Percentiles rank a stretch among this genome's conserved stretches.
phyloP scores from a whole-genome alignment of 2,888 invertebrate genomes.

The Pristionchus maxplancki region DNA sequence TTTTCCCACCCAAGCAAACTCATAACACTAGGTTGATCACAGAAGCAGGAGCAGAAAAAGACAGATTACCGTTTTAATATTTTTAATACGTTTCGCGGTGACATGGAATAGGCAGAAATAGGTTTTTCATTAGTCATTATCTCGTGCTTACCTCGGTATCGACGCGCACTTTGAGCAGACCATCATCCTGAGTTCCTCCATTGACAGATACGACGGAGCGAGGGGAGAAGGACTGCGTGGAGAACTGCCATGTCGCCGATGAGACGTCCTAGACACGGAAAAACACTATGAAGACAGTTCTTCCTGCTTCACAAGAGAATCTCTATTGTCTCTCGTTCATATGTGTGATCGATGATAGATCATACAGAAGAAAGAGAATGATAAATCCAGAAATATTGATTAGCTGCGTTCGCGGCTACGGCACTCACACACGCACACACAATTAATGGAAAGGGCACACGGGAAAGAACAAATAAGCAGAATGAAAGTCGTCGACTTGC shows the following conservation, averaged over 20 bases:
- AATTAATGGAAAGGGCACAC: conserved; percentile 4
- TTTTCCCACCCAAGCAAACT: neutral
- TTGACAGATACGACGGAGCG: conserved; percentile 76
- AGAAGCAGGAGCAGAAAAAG: neutral
- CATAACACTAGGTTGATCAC: neutral
- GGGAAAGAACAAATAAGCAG: neutral
- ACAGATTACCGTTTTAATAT: too few relatives aligned
- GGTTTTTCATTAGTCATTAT: neutral
- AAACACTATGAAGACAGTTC: neutral
- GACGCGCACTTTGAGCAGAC: conserved; percentile 71
- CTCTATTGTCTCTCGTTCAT: neutral
- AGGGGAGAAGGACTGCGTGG: conserved; percentile 73
- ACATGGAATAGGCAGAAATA: neutral
- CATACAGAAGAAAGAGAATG: neutral
- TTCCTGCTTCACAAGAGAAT: too few relatives aligned
- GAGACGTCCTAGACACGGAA: conserved; percentile 70
- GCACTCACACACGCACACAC: conserved; percentile 19
- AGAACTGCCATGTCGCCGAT: conserved; percentile 76
- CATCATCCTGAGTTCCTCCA: conserved; percentile 69
- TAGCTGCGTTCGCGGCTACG: conserved; percentile 26
- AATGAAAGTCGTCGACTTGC: neutral
- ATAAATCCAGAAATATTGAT: neutral
- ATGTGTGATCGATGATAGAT: neutral
- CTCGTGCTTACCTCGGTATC: conserved; percentile 30
- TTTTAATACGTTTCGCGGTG: too few relatives aligned